Percentiles rank a stretch among this genome's conserved stretches.
Conservation (phyloP, 2,797 vertebrate species). For the Lithobates pipiens region DNA sequence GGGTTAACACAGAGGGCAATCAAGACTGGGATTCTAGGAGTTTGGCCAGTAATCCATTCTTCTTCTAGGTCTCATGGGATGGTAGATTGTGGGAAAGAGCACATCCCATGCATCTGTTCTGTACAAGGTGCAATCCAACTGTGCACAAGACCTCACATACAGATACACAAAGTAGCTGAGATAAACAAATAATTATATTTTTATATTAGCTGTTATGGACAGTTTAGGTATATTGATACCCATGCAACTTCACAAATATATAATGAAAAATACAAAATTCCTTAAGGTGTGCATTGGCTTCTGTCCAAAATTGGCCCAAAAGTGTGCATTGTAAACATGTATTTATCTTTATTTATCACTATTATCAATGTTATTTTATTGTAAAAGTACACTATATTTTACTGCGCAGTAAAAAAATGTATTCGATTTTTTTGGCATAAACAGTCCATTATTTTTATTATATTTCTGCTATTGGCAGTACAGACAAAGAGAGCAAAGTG, state of each 20-base stretch:
- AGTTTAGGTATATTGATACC: background rate
- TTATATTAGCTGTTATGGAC: background rate
- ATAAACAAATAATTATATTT: background rate
- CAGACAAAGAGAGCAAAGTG: too few species aligned
- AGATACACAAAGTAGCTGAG: background rate
- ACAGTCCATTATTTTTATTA: too few species aligned
- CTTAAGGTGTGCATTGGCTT: too few species aligned
- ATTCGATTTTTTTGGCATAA: too few species aligned
- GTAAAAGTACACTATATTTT: too few species aligned
- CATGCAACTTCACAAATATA: background rate
- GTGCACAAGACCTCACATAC: background rate
- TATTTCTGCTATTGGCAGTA: too few species aligned
- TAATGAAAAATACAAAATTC: background rate
- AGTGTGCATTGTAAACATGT: too few species aligned
- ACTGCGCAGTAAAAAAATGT: too few species aligned
- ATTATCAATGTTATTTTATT: too few species aligned
- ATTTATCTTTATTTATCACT: too few species aligned
- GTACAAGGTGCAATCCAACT: slow-evolving; percentile 33
- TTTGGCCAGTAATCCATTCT: slow-evolving; percentile 48
- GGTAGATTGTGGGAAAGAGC: slow-evolving; percentile 42
- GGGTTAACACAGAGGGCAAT: slow-evolving; percentile 49
- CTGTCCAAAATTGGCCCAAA: too few species aligned
- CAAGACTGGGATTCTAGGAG: slow-evolving; percentile 29
- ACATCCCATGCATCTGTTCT: slow-evolving; percentile 50
- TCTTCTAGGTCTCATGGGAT: slow-evolving; percentile 33